These are phyloP conservation scores for Hypercompe scribonia DNA, from an alignment of 2,888 invertebrate genomes.

Conservation along the genomic window DNA sequence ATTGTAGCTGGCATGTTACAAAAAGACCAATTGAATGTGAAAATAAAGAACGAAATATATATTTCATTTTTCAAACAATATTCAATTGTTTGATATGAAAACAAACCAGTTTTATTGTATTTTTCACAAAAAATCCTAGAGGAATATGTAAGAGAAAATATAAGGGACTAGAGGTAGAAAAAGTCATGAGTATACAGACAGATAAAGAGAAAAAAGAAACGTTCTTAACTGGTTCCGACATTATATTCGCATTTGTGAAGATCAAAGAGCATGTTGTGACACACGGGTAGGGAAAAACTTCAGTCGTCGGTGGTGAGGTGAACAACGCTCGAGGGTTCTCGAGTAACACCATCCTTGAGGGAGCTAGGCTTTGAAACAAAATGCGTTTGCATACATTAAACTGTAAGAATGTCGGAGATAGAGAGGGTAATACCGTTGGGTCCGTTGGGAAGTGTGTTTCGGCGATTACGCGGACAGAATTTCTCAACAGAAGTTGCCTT, in stretches of 20 bases:
- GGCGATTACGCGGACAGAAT: conserved; percentile 86
- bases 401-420: conserved; percentile 85
- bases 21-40: conserved; percentile 57
- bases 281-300: conserved; percentile 77
- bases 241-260: conserved; percentile 85
- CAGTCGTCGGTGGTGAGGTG: conserved; percentile 67
- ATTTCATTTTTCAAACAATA: conserved; percentile 68
- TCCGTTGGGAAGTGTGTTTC: conserved; percentile 81
- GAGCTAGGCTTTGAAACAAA: conserved; percentile 86
- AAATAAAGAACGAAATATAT: conserved; percentile 65
- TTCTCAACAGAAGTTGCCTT: conserved; percentile 75
- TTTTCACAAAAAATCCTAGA: conserved; percentile 65
- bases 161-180: conserved; percentile 53
- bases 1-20: conserved; percentile 49
- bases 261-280: conserved; percentile 85
- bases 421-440: conserved; percentile 76
- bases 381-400: conserved; percentile 87
- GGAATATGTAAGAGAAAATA: conserved; percentile 64
- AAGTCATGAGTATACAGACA: conserved; percentile 65
- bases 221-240: conserved; percentile 80
- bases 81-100: conserved; percentile 70
- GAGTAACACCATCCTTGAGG: conserved; percentile 81
- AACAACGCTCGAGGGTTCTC: conserved; percentile 77
- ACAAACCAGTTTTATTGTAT: conserved; percentile 74
- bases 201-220: conserved; percentile 74